These are phyloP conservation scores for Rafetus swinhoei DNA, from an alignment of 2,113 vertebrate genomes.

Conservation along the genomic window DNA sequence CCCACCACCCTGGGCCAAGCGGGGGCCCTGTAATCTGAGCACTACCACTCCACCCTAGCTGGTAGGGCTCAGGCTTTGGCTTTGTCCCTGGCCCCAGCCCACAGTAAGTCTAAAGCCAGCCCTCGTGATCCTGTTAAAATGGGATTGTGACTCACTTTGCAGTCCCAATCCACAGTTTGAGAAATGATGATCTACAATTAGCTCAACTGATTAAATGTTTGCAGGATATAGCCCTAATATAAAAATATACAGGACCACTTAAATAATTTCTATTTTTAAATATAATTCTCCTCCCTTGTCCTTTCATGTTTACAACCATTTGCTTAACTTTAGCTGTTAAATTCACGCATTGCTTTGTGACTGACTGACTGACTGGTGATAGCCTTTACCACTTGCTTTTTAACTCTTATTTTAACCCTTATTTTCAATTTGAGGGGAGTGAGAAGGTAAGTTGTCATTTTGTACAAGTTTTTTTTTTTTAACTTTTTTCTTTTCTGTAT, in stretches of 20 bases:
- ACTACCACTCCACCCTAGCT: too few species aligned
- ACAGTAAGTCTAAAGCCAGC: too few species aligned
- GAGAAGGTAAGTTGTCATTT: not conserved
- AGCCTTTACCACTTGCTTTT: not conserved
- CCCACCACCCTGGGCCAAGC: too few species aligned
- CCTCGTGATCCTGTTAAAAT: too few species aligned
- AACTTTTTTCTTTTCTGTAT: not conserved
- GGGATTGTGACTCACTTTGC: too few species aligned
- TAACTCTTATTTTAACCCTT: not conserved
- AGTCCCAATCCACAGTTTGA: too few species aligned
- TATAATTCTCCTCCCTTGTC: not conserved
- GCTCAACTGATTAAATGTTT: not conserved
- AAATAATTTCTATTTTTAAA: not conserved
- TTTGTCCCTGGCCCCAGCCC: too few species aligned
- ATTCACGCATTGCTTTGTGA: not conserved
- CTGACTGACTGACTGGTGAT: not conserved
- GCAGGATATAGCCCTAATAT: not conserved
- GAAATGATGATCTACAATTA: not conserved
- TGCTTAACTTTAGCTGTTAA: not conserved
- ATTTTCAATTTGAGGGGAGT: not conserved
- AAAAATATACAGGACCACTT: not conserved
- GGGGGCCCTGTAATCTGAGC: too few species aligned
- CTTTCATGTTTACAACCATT: not conserved
- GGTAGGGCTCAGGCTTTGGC: too few species aligned
- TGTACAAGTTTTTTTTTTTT: not conserved